Evolutionary conservation across 2,888 invertebrate species (phyloP), one percentile per base, ranked within the genome.

Genomic region (Molorchus minor): DNA sequence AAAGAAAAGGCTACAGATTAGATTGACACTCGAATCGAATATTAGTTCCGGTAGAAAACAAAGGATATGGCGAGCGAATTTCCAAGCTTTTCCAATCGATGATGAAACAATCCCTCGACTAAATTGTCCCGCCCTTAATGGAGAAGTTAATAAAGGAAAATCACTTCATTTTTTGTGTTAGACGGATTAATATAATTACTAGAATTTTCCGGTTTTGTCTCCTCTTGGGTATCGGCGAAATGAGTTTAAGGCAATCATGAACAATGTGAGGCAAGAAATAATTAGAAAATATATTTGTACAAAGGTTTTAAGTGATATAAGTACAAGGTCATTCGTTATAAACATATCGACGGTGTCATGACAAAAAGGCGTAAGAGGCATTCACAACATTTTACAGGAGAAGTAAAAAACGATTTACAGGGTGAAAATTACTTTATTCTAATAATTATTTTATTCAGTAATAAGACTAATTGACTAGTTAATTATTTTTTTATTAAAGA

Each of bases 1-100:
- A 49, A 55, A 47, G 51, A 53, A 36, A 46, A 43, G 40, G 38
- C 51, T 41, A 53, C 54, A 49, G 69, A 61, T 71, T 71, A 66
- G 69, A 71, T 67, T 70, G 71, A 70, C 69, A 71, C 70, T 67
- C 61, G 58, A 60, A 67, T 66, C 65, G 70, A 66, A 69, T 71
- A 70, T 71, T 71, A 70, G 69, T 69, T 68, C 69, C 69, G 69
- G 65, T 55, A 61, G 63, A 65, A 71, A 71, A 67, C 68, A 69
- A 68, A 57, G 49, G 51, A 41, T 51, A 58, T 57, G 57, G 54
- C 36, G 36, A 44, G 52, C 21, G 40, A 52, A 30, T 20, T 55
- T 47, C 56, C 55, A 52, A 58, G 65, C 67, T 62, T 68, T 71
- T 68, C 65, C 66, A 71, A 71, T 69, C 69, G 65, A 71, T 68